phyloP scores from a whole-genome alignment of 2,113 vertebrate species.

The Trichechus manatus region DNA sequence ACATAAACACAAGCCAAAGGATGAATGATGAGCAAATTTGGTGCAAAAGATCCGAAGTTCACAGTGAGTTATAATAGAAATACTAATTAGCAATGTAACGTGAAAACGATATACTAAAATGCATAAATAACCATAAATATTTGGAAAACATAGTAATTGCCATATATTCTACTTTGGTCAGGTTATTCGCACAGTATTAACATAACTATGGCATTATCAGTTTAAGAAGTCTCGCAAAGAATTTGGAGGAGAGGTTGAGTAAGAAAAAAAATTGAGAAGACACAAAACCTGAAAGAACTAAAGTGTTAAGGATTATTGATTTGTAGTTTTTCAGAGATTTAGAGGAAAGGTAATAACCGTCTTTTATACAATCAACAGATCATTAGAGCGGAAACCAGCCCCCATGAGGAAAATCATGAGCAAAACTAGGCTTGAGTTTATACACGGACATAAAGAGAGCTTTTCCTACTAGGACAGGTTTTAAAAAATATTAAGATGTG shows the following conservation, averaged over 20 bases:
- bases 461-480: neutral
- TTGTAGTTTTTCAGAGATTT: neutral
- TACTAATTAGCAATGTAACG: neutral
- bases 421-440: neutral
- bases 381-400: neutral
- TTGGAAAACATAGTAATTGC: rapidly evolving
- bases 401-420: neutral
- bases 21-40: too few species aligned
- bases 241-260: neutral
- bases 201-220: rapidly evolving
- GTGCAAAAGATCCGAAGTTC: neutral
- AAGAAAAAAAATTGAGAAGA: neutral
- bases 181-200: rapidly evolving
- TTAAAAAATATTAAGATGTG: neutral
- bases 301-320: too few species aligned
- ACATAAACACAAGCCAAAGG: neutral
- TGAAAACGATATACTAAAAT: too few species aligned
- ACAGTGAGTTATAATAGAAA: neutral
- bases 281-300: neutral
- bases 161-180: rapidly evolving
- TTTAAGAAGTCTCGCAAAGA: neutral
- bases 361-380: neutral
- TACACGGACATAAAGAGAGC: neutral
- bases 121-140: neutral
- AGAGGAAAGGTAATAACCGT: neutral